Conservation (phyloP, 2,113 vertebrate species). For the Saguinus imperator region DNA sequence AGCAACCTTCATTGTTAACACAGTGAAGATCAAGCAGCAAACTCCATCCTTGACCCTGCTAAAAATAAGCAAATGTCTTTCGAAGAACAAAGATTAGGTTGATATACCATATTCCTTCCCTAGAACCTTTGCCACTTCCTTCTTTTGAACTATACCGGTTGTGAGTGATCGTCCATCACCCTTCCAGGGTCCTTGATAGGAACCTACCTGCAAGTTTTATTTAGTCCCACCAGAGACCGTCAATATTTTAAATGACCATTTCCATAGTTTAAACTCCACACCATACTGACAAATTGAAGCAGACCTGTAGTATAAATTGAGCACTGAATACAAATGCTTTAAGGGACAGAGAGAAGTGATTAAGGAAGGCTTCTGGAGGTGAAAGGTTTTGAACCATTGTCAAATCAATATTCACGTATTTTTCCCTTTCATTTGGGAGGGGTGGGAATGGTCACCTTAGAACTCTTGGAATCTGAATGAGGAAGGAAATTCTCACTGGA, state of each 20-base stretch:
- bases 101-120: neutral
- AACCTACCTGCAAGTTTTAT: slow-evolving; percentile 75
- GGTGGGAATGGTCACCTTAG: neutral
- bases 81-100: neutral
- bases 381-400: slow-evolving; percentile 48
- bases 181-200: slow-evolving; percentile 57
- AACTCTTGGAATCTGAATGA: neutral
- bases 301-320: slow-evolving; percentile 75
- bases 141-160: slow-evolving; percentile 56
- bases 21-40: slow-evolving; percentile 62
- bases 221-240: slow-evolving; percentile 71
- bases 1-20: slow-evolving; percentile 57
- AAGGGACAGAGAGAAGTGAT: slow-evolving; percentile 64
- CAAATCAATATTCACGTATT: slow-evolving; percentile 32
- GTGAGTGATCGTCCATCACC: slow-evolving; percentile 42
- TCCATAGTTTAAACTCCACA: slow-evolving; percentile 77
- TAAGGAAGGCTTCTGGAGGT: slow-evolving; percentile 47
- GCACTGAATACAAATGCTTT: slow-evolving; percentile 67
- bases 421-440: slow-evolving; percentile 15
- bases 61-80: slow-evolving; percentile 64
- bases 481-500: slow-evolving; percentile 30
- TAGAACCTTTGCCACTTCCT: neutral
- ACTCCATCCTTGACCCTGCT: slow-evolving; percentile 57
- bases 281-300: slow-evolving; percentile 73
- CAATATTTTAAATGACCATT: slow-evolving; percentile 74